phyloP scores from a whole-genome alignment of 2,797 vertebrate species.

The Capromys pilorides region DNA sequence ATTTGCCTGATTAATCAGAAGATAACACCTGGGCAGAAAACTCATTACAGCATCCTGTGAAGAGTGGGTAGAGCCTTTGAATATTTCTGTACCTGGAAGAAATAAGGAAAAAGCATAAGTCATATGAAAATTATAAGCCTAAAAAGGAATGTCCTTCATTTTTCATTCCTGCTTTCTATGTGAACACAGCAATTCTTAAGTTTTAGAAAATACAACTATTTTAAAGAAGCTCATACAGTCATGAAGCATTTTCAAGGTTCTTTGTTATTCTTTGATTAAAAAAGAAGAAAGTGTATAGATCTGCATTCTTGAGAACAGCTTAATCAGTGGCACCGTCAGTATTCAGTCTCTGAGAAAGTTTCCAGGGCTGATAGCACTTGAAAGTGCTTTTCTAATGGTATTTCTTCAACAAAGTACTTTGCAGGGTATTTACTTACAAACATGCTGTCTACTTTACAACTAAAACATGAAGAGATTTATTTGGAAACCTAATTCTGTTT shows the following conservation, averaged over 20 bases:
- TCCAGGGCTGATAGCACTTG: neutral
- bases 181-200: neutral
- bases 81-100: neutral
- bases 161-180: neutral
- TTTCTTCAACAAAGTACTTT: neutral
- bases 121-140: too few species aligned
- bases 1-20: neutral
- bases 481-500: neutral
- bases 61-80: neutral
- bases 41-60: neutral
- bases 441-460: neutral
- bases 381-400: neutral
- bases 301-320: neutral
- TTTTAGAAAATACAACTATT: neutral
- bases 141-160: conserved; percentile 5
- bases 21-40: neutral
- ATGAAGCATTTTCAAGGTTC: conserved; percentile 4
- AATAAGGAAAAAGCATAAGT: neutral
- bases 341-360: conserved; percentile 4
- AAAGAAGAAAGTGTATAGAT: neutral
- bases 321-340: neutral
- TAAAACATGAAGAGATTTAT: neutral
- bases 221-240: neutral
- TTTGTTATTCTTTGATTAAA: conserved; percentile 28
- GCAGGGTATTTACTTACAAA: neutral